Evolutionary conservation across 2,797 vertebrate genomes (phyloP).

Genomic region (Strix occidentalis): DNA sequence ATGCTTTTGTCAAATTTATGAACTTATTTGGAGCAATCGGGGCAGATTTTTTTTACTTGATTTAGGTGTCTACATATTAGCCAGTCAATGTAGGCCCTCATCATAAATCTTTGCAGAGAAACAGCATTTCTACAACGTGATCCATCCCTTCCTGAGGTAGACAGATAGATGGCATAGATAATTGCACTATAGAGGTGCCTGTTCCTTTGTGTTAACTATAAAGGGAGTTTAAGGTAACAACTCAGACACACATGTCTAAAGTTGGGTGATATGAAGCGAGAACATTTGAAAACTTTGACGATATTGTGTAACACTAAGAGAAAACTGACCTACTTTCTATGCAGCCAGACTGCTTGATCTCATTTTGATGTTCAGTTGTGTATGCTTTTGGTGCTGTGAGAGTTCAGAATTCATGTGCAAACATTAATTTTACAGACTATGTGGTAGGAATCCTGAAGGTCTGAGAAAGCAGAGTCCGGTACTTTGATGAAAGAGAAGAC

Average conservation of each 20-base stretch:
- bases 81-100: not conserved
- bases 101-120: not conserved
- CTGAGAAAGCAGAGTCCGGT: not conserved
- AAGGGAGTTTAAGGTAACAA: not conserved
- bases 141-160: not conserved
- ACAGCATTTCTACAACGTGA: not conserved
- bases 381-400: not conserved
- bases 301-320: not conserved
- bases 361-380: not conserved
- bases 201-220: not conserved
- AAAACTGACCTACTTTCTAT: not conserved
- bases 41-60: not conserved
- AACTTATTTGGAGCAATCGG: fast-evolving
- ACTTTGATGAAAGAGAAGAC: not conserved
- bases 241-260: not conserved
- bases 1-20: not conserved
- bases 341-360: not conserved
- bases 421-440: not conserved
- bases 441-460: not conserved
- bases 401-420: not conserved
- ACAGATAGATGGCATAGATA: not conserved
- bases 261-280: not conserved
- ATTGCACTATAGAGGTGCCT: not conserved
- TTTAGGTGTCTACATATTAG: not conserved
- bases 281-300: not conserved